Conservation (phyloP, 2,888 invertebrate species). For the Malthinus flaveolus region DNA sequence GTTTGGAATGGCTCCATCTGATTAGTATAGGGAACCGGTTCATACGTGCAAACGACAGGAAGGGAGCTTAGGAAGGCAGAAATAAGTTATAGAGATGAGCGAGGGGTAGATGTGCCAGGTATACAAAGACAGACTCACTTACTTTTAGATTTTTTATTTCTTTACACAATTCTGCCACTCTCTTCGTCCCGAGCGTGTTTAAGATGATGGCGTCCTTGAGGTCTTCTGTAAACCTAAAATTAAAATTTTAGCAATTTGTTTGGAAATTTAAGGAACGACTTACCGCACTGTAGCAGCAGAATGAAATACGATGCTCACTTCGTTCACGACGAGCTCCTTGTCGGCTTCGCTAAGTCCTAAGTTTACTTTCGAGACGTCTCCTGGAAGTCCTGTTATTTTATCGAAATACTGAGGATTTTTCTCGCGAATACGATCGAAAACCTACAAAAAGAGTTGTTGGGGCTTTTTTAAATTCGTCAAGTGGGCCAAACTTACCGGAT, state of each 20-base stretch:
- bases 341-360: conserved; percentile 72
- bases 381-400: conserved; percentile 71
- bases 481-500: conserved; percentile 58
- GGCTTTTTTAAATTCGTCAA: too few species aligned
- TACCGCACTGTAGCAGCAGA: conserved; percentile 90
- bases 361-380: conserved; percentile 74
- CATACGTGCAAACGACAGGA: too few species aligned
- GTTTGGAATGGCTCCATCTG: not conserved
- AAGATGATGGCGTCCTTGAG: conserved; percentile 84
- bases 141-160: conserved; percentile 78
- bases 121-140: conserved; percentile 18
- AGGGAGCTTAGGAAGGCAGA: too few species aligned
- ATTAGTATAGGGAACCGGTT: too few species aligned
- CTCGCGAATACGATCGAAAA: conserved; percentile 70
- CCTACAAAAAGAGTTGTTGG: conserved; percentile 49
- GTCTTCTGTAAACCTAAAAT: conserved; percentile 78
- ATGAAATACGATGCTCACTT: conserved; percentile 88
- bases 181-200: conserved; percentile 87
- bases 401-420: conserved; percentile 66
- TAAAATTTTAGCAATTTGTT: not conserved
- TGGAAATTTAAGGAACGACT: conserved; percentile 17
- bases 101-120: not conserved
- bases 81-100: too few species aligned
- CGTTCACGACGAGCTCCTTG: conserved; percentile 62
- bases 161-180: conserved; percentile 79